Conservation (phyloP, 1,140 invertebrate species). For the Cydia strobilella region DNA sequence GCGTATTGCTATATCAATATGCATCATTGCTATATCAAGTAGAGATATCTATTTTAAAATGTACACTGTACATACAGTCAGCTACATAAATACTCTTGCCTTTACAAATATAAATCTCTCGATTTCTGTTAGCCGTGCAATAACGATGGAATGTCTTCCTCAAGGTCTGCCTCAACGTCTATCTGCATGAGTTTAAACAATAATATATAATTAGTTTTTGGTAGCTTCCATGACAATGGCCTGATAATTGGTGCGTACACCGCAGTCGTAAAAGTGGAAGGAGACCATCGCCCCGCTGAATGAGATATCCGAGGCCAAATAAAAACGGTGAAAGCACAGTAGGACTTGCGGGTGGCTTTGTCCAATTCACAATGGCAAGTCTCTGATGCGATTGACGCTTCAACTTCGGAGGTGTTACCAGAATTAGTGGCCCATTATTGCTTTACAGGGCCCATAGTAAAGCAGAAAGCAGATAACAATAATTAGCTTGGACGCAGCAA, state of each 20-base stretch:
- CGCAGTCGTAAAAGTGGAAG: conserved; percentile 48
- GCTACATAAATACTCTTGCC: neutral
- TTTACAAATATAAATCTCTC: no score
- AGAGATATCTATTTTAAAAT: no score
- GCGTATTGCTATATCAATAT: no score
- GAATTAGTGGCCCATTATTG: conserved; percentile 78
- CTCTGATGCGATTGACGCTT: conserved; percentile 65
- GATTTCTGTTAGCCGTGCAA: neutral
- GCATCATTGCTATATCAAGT: no score
- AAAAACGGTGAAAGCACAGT: conserved; percentile 70
- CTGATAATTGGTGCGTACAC: conserved; percentile 36
- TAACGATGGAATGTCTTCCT: neutral
- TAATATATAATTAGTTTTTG: neutral
- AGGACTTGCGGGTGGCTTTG: conserved; percentile 73
- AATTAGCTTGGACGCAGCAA: conserved; percentile 76
- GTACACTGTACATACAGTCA: no score
- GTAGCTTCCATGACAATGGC: conserved; percentile 3
- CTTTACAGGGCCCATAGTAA: conserved; percentile 69
- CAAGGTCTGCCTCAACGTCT: neutral
- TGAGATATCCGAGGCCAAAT: conserved; percentile 67
- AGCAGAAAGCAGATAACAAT: conserved; percentile 77
- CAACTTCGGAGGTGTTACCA: conserved; percentile 74
- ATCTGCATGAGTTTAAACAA: neutral
- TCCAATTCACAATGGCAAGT: conserved; percentile 61
- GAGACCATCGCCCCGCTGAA: conserved; percentile 52